These are phyloP conservation scores for Sesamia inferens DNA, from an alignment of 2,888 invertebrate genomes.

Conservation along the genomic window DNA sequence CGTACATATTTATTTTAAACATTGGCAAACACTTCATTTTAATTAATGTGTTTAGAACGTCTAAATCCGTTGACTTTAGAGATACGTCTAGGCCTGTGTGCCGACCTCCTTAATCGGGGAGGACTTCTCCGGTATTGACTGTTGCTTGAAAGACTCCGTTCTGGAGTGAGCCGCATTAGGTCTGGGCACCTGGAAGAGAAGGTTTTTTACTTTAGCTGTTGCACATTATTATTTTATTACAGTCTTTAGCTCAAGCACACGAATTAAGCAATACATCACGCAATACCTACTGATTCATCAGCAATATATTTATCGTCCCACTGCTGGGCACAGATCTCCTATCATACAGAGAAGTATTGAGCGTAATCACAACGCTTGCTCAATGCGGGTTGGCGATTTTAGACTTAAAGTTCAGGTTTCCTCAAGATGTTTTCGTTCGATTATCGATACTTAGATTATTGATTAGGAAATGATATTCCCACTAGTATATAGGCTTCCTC, in stretches of 20 bases:
- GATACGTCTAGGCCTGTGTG: neutral
- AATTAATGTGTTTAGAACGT: constrained; percentile 54
- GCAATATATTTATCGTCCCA: no score
- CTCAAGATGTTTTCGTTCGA: no score
- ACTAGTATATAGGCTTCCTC: no score
- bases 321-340: no score
- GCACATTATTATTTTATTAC: neutral
- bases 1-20: constrained; percentile 53
- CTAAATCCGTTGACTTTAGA: constrained; percentile 31
- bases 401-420: no score
- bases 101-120: constrained; percentile 18
- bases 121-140: constrained; percentile 24
- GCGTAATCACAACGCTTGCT: no score
- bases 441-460: no score
- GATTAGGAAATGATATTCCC: no score
- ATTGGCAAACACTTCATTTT: constrained; percentile 41
- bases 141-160: constrained; percentile 52
- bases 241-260: neutral
- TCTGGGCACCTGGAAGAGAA: constrained; percentile 77
- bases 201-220: neutral
- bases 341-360: no score
- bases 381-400: no score
- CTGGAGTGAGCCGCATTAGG: constrained; percentile 69
- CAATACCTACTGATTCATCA: no score
- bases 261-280: neutral